These are phyloP conservation scores for Phrynocephalus forsythii DNA, from an alignment of 2,797 vertebrate genomes.

Conservation along the genomic window DNA sequence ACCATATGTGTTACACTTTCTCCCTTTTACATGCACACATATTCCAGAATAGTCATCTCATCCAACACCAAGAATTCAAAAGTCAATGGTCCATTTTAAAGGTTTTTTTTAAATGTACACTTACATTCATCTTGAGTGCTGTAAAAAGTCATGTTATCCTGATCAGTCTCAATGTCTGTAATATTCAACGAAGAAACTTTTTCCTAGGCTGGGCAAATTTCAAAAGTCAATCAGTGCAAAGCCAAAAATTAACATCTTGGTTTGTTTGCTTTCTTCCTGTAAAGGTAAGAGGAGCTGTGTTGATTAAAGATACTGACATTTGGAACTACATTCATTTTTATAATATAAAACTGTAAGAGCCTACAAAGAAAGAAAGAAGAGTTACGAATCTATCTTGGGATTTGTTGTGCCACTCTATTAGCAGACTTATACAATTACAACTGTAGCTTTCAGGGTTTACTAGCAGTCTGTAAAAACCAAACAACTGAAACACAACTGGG, in stretches of 20 bases:
- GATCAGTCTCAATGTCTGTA: constrained; percentile 73
- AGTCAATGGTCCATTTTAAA: constrained; percentile 69
- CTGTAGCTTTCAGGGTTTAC: neutral
- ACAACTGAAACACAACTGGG: neutral
- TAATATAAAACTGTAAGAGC: neutral
- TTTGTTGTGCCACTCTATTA: neutral
- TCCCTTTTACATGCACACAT: constrained; percentile 30
- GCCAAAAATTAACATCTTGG: constrained; percentile 68
- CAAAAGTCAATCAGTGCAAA: constrained; percentile 64
- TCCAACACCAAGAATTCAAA: constrained; percentile 74
- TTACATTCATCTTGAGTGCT: constrained; percentile 61
- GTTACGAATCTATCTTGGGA: neutral
- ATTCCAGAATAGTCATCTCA: constrained; percentile 68
- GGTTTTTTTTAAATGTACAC: constrained; percentile 13
- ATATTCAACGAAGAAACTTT: neutral
- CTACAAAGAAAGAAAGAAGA: constrained; percentile 42
- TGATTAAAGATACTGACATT: constrained; percentile 56
- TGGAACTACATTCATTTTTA: constrained; percentile 38
- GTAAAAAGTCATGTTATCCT: constrained; percentile 40
- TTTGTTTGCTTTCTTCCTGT: constrained; percentile 65
- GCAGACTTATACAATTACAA: neutral
- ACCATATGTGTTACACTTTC: no score
- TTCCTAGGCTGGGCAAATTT: constrained; percentile 68
- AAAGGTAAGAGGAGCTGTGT: constrained; percentile 54
- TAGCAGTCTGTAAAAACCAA: neutral